Evolutionary conservation across 2,113 vertebrate species (phyloP).

Genomic region (Pteropus alecto): DNA sequence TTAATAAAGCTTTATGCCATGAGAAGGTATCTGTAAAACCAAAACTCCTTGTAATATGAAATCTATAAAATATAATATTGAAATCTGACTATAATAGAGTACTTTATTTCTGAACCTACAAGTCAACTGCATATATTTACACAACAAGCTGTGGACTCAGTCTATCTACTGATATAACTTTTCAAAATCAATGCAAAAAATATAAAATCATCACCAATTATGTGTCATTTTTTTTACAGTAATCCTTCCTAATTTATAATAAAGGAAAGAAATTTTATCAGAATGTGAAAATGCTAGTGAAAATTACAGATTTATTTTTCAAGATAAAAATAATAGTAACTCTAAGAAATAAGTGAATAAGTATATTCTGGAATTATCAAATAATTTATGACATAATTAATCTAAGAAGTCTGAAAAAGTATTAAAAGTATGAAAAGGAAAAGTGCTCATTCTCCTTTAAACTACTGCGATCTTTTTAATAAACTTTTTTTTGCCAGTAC

Average conservation of each 20-base stretch:
- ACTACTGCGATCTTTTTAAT: neutral
- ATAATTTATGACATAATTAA: slow-evolving; percentile 16
- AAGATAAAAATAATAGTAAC: slow-evolving; percentile 18
- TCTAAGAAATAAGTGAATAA: slow-evolving; percentile 15
- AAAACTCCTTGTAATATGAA: slow-evolving; percentile 38
- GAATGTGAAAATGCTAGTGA: slow-evolving; percentile 7
- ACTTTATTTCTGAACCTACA: neutral
- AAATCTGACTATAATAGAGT: slow-evolving; percentile 12
- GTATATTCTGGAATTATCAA: neutral
- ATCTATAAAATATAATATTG: neutral
- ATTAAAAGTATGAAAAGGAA: neutral
- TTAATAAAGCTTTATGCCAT: slow-evolving; percentile 37
- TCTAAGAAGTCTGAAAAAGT: slow-evolving; percentile 21
- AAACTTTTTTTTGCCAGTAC: neutral
- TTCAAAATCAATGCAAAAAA: slow-evolving; percentile 53
- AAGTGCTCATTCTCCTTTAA: neutral
- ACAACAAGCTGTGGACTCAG: neutral
- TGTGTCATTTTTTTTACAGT: neutral
- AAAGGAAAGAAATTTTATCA: neutral
- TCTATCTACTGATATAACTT: slow-evolving; percentile 10
- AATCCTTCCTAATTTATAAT: slow-evolving; percentile 1
- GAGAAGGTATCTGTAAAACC: neutral
- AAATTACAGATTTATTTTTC: slow-evolving; percentile 24
- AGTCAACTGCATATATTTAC: slow-evolving; percentile 16
- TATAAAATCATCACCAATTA: slow-evolving; percentile 45